Evolutionary conservation across 2,113 vertebrate species (phyloP).

Genomic region (Scartelaos histophorus): DNA sequence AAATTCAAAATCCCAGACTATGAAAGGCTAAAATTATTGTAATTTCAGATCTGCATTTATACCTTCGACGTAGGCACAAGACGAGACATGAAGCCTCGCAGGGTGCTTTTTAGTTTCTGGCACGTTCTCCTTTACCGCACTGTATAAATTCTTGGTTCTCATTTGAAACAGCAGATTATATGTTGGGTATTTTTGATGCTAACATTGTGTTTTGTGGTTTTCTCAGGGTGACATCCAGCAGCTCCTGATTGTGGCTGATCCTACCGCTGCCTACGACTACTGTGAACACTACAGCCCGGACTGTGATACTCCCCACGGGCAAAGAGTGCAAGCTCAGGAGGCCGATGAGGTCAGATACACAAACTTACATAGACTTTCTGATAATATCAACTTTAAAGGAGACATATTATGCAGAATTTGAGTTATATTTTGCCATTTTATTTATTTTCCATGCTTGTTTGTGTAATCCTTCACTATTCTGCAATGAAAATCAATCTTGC

Average conservation of each 20-base stretch:
- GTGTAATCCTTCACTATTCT: too few species aligned
- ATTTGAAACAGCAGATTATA: neutral
- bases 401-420: neutral
- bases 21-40: neutral
- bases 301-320: slow-evolving; percentile 86
- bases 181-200: neutral
- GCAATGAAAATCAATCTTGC: too few species aligned
- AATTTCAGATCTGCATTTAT: slow-evolving; percentile 16
- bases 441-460: too few species aligned
- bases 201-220: slow-evolving; percentile 27
- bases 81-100: slow-evolving; percentile 25
- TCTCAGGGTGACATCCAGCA: slow-evolving; percentile 96
- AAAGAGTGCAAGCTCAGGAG: slow-evolving; percentile 89
- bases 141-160: neutral
- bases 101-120: neutral
- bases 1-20: slow-evolving; percentile 39
- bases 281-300: slow-evolving; percentile 97
- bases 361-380: neutral
- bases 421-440: too few species aligned
- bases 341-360: slow-evolving; percentile 82
- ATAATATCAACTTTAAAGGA: neutral
- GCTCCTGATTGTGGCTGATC: slow-evolving; percentile 87
- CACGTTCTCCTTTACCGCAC: neutral
- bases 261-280: slow-evolving; percentile 94
- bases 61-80: slow-evolving; percentile 21